Evolutionary conservation across 1,140 invertebrate species (phyloP).

Genomic region (Araneus ventricosus): DNA sequence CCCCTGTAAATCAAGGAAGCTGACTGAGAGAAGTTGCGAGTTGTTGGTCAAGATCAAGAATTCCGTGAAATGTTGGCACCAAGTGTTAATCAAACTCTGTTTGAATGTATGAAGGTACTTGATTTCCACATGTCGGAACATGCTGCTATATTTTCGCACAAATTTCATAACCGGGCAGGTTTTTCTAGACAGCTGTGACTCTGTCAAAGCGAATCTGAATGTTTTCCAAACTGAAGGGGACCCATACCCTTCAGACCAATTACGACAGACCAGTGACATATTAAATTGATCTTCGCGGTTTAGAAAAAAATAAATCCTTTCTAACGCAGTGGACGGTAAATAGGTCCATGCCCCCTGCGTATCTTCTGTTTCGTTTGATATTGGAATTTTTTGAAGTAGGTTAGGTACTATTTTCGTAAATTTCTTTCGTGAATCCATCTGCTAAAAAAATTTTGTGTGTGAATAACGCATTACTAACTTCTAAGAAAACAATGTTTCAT

Average conservation of each 20-base stretch:
- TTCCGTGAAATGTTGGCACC: neutral
- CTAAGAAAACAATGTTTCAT: neutral
- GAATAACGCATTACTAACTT: neutral
- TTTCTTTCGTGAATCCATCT: no score
- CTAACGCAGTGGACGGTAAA: neutral
- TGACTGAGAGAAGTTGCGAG: no score
- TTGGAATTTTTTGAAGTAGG: neutral
- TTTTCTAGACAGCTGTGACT: neutral
- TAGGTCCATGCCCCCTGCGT: neutral
- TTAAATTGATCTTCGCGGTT: neutral
- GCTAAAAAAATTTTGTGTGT: neutral
- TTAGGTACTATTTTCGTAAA: no score
- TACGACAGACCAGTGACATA: neutral
- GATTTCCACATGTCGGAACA: neutral
- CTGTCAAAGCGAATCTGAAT: neutral
- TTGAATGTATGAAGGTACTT: neutral
- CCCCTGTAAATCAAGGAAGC: neutral
- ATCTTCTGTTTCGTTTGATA: neutral
- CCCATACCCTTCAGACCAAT: neutral
- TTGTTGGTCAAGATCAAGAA: no score
- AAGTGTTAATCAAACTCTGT: neutral
- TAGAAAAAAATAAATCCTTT: neutral
- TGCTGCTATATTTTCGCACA: neutral
- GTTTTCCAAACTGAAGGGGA: no score
- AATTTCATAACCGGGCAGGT: neutral